A percentile compares a stretch with the other conserved stretches of the same genome.
Evolutionary conservation across 2,888 invertebrate genomes (phyloP).

Genomic region (Rhabditoides inermis): DNA sequence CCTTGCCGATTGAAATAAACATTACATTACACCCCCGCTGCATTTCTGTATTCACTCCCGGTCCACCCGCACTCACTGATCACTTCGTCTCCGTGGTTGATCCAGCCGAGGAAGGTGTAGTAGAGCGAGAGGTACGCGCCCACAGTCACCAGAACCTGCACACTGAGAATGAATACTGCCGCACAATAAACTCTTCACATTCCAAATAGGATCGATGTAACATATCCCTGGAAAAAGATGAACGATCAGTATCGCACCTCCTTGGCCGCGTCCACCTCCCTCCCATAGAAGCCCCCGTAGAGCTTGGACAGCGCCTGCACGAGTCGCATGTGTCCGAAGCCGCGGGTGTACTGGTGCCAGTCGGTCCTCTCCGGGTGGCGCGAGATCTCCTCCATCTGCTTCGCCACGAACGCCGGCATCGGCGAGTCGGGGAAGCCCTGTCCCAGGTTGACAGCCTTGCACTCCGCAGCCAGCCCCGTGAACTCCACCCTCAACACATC

Average conservation of each 20-base stretch:
- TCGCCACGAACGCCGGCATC: slow-evolving; percentile 42
- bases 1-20: neutral
- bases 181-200: neutral
- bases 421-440: slow-evolving; percentile 52
- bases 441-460: slow-evolving; percentile 51
- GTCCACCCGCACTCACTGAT: slow-evolving; percentile 24
- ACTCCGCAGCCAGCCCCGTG: slow-evolving; percentile 43
- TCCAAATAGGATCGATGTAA: slow-evolving; percentile 1
- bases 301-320: slow-evolving; percentile 75
- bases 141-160: slow-evolving; percentile 65
- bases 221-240: too few relatives aligned
- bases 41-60: neutral
- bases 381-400: slow-evolving; percentile 37
- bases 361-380: slow-evolving; percentile 36
- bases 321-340: slow-evolving; percentile 59
- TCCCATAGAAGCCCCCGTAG: slow-evolving; percentile 71
- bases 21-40: neutral
- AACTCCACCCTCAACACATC: slow-evolving; percentile 52
- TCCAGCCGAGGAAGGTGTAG: slow-evolving; percentile 74
- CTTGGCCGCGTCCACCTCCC: slow-evolving; percentile 71
- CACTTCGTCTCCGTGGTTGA: slow-evolving; percentile 67
- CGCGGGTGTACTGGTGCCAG: slow-evolving; percentile 46
- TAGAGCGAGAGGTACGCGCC: slow-evolving; percentile 93
- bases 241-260: too few relatives aligned
- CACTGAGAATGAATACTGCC: slow-evolving; percentile 51